Percentiles rank a stretch among this genome's conserved stretches.
Evolutionary conservation across 2,113 vertebrate genomes (phyloP).

Genomic region (Romanogobio albipinnatus): DNA sequence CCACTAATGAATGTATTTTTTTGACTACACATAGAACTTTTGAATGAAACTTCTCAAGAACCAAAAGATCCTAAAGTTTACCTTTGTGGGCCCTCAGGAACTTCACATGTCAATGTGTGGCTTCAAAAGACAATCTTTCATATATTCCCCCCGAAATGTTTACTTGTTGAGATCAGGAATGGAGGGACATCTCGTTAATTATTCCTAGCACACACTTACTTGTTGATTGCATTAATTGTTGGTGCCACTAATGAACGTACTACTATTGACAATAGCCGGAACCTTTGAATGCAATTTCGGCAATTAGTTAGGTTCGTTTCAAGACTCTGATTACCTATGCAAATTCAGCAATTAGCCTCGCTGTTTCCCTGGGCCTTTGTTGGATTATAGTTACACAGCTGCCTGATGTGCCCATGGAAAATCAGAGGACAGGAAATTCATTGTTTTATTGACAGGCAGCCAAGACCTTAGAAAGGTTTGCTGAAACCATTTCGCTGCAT

Average conservation of each 20-base stretch:
- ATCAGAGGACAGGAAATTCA: conserved; percentile 55
- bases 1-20: not conserved
- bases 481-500: not conserved
- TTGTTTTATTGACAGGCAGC: conserved; percentile 65
- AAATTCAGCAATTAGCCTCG: conserved; percentile 48
- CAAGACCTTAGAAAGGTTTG: conserved; percentile 23
- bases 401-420: conserved; percentile 37
- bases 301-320: conserved; percentile 56
- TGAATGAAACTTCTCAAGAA: not conserved
- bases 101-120: not conserved
- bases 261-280: conserved; percentile 23
- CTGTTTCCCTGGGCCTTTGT: conserved; percentile 27
- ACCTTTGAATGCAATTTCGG: conserved; percentile 41
- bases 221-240: conserved; percentile 55
- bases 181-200: conserved; percentile 1
- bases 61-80: not conserved
- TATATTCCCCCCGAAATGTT: not conserved
- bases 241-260: conserved; percentile 44
- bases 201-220: conserved; percentile 20
- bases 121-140: not conserved
- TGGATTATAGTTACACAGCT: conserved; percentile 44
- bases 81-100: not conserved
- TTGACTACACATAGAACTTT: not conserved
- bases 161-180: not conserved
- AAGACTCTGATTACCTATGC: conserved; percentile 51